Evolutionary conservation across 2,113 vertebrate genomes (phyloP).

Genomic region (Pardalotus punctatus): DNA sequence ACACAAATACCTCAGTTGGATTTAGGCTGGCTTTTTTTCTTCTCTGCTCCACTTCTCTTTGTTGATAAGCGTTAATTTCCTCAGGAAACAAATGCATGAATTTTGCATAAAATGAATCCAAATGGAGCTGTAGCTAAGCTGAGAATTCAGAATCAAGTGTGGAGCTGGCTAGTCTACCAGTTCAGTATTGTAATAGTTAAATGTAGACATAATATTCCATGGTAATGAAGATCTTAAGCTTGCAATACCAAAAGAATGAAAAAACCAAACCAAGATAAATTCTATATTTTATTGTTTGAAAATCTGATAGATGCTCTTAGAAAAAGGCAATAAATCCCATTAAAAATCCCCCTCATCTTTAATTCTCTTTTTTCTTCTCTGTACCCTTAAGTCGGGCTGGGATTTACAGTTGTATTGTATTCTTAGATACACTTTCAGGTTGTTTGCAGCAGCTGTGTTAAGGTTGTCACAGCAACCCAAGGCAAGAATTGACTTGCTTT

Average conservation of each 20-base stretch:
- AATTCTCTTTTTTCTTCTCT: neutral
- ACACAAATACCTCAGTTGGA: neutral
- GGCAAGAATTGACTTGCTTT: conserved; percentile 28
- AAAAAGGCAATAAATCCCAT: neutral
- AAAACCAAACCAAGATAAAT: neutral
- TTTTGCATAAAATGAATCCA: neutral
- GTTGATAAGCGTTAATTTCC: neutral
- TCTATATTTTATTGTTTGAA: neutral
- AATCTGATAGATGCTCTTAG: neutral
- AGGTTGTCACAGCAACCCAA: conserved; percentile 61
- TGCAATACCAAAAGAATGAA: neutral
- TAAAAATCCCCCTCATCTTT: neutral
- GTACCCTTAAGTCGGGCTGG: neutral
- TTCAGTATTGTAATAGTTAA: neutral
- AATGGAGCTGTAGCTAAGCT: neutral
- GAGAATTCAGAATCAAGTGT: neutral
- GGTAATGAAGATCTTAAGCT: neutral
- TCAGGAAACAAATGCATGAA: neutral
- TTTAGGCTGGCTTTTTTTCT: neutral
- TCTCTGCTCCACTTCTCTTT: neutral
- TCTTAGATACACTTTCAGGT: neutral
- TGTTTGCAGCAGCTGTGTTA: neutral
- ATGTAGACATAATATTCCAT: neutral
- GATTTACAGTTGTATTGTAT: neutral
- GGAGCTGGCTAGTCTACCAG: neutral